Percentiles rank a stretch among this genome's conserved stretches.
Evolutionary conservation across 2,797 vertebrate species (phyloP).

Genomic region (Prunella strophiata): DNA sequence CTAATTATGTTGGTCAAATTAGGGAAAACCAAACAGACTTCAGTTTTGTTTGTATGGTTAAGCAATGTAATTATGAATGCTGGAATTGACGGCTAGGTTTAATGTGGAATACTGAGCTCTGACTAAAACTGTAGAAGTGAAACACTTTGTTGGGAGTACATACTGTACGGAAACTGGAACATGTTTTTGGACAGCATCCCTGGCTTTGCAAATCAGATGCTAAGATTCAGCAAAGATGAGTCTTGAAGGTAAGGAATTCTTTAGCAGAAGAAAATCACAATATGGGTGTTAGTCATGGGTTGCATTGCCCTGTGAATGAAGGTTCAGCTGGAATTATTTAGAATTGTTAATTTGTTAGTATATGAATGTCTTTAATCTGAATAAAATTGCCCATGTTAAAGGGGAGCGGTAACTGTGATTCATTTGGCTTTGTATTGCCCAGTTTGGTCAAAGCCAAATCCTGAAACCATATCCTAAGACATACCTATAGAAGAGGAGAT

Average conservation of each 20-base stretch:
- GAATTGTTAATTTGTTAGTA: neutral
- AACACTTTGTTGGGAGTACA: constrained; percentile 64
- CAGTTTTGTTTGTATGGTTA: constrained; percentile 41
- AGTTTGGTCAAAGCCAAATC: neutral
- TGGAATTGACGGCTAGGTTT: constrained; percentile 7
- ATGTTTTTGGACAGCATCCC: constrained; percentile 68
- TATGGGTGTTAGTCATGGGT: constrained; percentile 3
- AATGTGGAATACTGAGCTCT: constrained; percentile 30
- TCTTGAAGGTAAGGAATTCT: constrained; percentile 28
- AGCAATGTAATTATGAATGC: constrained; percentile 39
- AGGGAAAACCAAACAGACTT: constrained; percentile 44
- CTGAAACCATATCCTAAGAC: neutral
- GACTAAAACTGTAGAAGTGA: constrained; percentile 55
- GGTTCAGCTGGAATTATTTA: neutral
- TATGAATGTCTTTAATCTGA: neutral
- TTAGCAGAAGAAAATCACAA: constrained; percentile 1
- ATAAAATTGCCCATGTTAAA: neutral
- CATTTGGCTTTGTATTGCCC: neutral
- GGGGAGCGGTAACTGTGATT: neutral
- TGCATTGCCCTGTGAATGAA: neutral
- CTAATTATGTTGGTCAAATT: constrained; percentile 37
- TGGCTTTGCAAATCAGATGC: constrained; percentile 57
- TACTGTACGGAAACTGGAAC: constrained; percentile 63
- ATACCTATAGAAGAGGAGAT: neutral
- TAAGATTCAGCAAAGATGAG: constrained; percentile 44